These are phyloP conservation scores for Machaerirhynchus nigripectus DNA, from an alignment of 2,113 vertebrate species.

Conservation along the genomic window DNA sequence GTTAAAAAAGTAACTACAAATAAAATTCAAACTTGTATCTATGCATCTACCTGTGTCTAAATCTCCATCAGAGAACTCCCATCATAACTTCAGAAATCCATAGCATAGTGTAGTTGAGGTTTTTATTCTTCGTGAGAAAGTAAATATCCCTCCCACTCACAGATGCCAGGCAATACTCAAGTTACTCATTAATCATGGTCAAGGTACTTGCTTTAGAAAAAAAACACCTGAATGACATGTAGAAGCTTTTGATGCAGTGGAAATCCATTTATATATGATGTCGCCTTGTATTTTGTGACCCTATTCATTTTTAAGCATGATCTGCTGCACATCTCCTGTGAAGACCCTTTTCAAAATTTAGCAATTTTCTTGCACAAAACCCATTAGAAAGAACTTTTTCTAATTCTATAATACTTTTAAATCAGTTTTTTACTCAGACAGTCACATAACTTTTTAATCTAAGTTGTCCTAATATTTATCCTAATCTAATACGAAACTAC, in stretches of 20 bases:
- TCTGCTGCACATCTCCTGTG: background rate
- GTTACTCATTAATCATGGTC: background rate
- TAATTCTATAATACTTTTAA: background rate
- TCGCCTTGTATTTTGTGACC: background rate
- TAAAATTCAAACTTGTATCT: background rate
- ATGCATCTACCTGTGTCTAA: background rate
- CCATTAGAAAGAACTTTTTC: background rate
- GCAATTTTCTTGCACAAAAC: background rate
- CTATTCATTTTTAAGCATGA: background rate
- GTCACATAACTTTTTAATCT: background rate
- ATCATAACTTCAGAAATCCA: background rate
- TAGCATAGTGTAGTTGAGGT: background rate
- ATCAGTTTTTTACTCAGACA: background rate
- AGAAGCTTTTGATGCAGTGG: background rate
- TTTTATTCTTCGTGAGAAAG: background rate
- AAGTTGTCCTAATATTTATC: background rate
- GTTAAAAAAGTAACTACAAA: background rate
- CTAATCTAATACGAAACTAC: background rate
- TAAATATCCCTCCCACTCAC: background rate
- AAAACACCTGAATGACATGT: background rate
- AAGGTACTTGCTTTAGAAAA: background rate
- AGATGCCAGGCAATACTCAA: background rate
- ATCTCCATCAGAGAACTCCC: background rate
- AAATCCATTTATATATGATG: background rate
- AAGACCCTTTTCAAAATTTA: background rate